Percentiles rank a stretch among this genome's conserved stretches.
Conservation (phyloP, 1,140 invertebrate species). For the Trissolcus basalis region DNA sequence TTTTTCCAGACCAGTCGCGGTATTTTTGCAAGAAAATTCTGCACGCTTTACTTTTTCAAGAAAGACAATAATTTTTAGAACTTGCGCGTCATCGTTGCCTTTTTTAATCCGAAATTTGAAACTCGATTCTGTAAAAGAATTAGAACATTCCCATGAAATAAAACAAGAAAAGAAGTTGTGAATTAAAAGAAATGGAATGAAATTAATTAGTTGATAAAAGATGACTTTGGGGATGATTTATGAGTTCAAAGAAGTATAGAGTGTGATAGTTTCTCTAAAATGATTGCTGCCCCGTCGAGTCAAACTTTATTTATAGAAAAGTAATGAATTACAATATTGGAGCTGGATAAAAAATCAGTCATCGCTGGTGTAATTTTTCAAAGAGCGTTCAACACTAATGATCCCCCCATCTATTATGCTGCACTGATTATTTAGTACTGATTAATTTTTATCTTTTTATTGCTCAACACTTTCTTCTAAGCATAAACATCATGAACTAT, state of each 20-base stretch:
- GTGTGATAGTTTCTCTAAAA: neutral
- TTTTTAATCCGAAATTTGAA: slow-evolving; percentile 21
- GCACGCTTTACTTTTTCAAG: slow-evolving; percentile 48
- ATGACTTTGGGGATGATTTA: neutral
- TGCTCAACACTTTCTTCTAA: neutral
- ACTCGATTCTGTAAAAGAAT: slow-evolving; percentile 1
- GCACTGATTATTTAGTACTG: neutral
- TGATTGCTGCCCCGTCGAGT: neutral
- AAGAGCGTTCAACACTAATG: neutral
- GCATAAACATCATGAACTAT: too few relatives aligned
- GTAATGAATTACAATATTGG: neutral
- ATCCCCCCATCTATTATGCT: neutral
- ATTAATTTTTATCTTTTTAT: slow-evolving; percentile 1
- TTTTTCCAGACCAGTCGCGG: slow-evolving; percentile 72
- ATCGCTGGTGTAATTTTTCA: neutral
- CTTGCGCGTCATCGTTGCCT: neutral
- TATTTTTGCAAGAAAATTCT: slow-evolving; percentile 71
- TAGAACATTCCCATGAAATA: too few relatives aligned
- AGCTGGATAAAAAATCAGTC: neutral
- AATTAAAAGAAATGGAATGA: neutral
- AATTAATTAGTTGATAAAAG: neutral
- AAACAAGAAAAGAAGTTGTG: neutral
- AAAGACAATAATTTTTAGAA: slow-evolving; percentile 59
- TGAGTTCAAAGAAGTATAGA: neutral
- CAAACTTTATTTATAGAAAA: neutral